phyloP scores from a whole-genome alignment of 2,797 vertebrate species.

The Pseudochirops corinnae region DNA sequence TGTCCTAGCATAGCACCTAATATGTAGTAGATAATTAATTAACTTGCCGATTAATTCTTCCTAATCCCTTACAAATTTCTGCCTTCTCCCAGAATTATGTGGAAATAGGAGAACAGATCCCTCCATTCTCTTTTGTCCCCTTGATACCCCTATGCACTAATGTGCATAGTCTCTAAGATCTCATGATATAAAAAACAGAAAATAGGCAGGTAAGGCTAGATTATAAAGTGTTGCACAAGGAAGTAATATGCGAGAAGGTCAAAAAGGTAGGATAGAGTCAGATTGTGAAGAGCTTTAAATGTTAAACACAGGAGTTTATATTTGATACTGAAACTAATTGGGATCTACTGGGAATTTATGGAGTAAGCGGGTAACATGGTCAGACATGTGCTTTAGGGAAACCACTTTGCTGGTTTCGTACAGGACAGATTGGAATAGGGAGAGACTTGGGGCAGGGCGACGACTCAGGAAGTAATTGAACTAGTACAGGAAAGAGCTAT shows the following conservation, averaged over 20 bases:
- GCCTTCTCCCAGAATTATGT: not conserved
- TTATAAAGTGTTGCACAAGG: not conserved
- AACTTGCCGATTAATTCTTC: not conserved
- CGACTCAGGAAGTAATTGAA: not conserved
- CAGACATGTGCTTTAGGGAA: not conserved
- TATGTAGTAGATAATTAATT: not conserved
- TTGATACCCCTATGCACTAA: not conserved
- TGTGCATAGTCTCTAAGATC: not conserved
- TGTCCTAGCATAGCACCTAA: not conserved
- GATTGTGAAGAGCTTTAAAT: not conserved
- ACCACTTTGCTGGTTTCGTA: not conserved
- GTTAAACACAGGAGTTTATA: not conserved
- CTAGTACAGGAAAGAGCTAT: not conserved
- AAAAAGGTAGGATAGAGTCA: too few species aligned
- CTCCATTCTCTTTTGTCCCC: not conserved
- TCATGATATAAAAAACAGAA: not conserved
- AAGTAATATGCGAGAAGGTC: not conserved
- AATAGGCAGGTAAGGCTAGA: not conserved
- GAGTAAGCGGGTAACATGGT: not conserved
- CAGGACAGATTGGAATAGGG: not conserved
- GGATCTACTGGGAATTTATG: not conserved
- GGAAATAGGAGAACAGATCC: not conserved
- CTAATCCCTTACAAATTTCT: not conserved
- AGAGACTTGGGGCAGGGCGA: not conserved
- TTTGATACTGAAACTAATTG: not conserved